Evolutionary conservation across 2,113 vertebrate genomes (phyloP), one percentile per base, ranked within the genome.

Genomic region (Platysternon megacephalum): DNA sequence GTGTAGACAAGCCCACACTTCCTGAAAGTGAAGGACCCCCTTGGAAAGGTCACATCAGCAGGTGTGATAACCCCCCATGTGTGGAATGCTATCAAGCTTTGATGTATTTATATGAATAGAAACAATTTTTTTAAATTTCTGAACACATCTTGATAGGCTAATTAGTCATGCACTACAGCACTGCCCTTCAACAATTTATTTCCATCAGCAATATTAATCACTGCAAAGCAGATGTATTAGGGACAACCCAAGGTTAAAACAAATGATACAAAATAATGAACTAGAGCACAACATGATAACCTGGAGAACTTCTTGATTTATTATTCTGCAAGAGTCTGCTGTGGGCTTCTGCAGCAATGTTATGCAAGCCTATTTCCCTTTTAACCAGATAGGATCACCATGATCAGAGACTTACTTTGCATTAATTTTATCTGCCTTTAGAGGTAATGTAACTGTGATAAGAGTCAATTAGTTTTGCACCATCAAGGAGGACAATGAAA

Each of bases 391-490:
- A 94, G 95, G 95, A 97, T 96, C 95, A 49, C 92, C 84, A 89
- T 68, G 92, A 96, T 98, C 97, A 97, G 19, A 53, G 52, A 22
- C 51, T 98, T 97, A 97, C 96, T 98, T 97, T 97, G 94, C 96
- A 96, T 98, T 98, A 96, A 98, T 98, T 98, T 97, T 98, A 98
- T 98, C 97, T 98, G 97, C 97, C 96, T 98, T 97, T 87, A 76
- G 97, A 97, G 95, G 95, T 98, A 98, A 96, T 85, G 91, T 94
- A 95, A 97, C 94, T 96, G 97, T 95, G 97, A 96, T 97, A 98
- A 98, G 84, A 98, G 96, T 82, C 98, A 96, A 97, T 98, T 98
- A 98, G 98, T 97, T 98, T 98, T 98, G 96, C 98, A 97, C 97
- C 97, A 98, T 98, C 48, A 83, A 97, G 98, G 98, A 97, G 94